These are phyloP conservation scores for Tor tambroides DNA, from an alignment of 2,113 vertebrate genomes.

Conservation along the genomic window DNA sequence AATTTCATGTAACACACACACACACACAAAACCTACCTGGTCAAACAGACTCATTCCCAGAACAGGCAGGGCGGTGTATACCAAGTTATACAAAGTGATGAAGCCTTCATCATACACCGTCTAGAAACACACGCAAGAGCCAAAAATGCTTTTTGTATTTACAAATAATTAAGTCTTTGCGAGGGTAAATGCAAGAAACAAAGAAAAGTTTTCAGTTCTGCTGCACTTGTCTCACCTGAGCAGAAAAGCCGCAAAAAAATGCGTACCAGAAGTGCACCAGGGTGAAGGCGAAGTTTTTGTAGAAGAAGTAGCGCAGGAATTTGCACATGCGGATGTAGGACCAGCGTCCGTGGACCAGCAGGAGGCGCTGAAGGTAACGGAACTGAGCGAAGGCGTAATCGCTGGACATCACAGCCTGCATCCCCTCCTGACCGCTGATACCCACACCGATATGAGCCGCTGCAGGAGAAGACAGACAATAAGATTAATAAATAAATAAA, in stretches of 20 bases:
- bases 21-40: conserved; percentile 80
- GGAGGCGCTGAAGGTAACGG: conserved; percentile 90
- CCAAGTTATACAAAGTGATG: conserved; percentile 93
- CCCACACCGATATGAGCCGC: conserved; percentile 95
- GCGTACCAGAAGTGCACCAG: conserved; percentile 96
- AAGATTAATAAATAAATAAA: neutral
- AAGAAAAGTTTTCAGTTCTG: neutral
- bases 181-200: neutral
- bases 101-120: conserved; percentile 96
- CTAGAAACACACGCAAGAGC: conserved; percentile 68
- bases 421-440: conserved; percentile 94
- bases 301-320: conserved; percentile 97
- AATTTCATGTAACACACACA: too few species aligned
- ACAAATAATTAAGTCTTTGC: conserved; percentile 12
- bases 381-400: conserved; percentile 96
- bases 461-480: conserved; percentile 61
- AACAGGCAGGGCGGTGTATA: conserved; percentile 93
- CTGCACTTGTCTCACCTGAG: conserved; percentile 82
- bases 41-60: conserved; percentile 96
- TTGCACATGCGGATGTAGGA: conserved; percentile 98
- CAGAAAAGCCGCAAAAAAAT: conserved; percentile 97
- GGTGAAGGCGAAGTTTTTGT: conserved; percentile 98
- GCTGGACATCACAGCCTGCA: conserved; percentile 92
- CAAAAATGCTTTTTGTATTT: neutral
- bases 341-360: conserved; percentile 95